Percentiles rank a stretch among this genome's conserved stretches.
phyloP scores from a whole-genome alignment of 2,797 vertebrate species.

The Halcyon smyrnensis region DNA sequence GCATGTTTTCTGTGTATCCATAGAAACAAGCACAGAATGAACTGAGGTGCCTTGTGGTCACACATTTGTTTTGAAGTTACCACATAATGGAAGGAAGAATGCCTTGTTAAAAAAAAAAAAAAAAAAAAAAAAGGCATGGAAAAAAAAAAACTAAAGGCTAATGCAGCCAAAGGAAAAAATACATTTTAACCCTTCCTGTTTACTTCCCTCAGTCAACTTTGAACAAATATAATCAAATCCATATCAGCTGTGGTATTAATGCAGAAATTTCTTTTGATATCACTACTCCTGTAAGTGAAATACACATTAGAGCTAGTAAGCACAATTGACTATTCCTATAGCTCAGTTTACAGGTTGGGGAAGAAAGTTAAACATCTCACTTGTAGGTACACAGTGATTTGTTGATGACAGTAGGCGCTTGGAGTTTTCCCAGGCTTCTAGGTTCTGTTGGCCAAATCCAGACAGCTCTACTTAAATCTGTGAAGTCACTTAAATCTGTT shows the following conservation, averaged over 20 bases:
- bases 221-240: not conserved
- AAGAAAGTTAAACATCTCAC: not conserved
- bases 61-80: not conserved
- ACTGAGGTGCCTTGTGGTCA: not conserved
- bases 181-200: not conserved
- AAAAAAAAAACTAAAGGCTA: not conserved
- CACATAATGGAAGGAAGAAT: not conserved
- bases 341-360: not conserved
- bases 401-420: not conserved
- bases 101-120: not conserved
- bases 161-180: not conserved
- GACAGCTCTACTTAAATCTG: not conserved
- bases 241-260: not conserved
- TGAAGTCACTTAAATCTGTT: not conserved
- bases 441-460: not conserved
- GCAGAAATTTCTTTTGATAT: not conserved
- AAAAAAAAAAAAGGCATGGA: not conserved
- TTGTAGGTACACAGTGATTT: not conserved
- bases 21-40: conserved; percentile 23
- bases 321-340: not conserved
- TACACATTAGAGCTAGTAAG: not conserved
- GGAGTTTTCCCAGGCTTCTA: not conserved
- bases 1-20: not conserved
- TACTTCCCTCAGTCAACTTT: not conserved
- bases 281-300: not conserved